Evolutionary conservation across 2,888 invertebrate genomes (phyloP).

Genomic region (Pelosia muscerda): DNA sequence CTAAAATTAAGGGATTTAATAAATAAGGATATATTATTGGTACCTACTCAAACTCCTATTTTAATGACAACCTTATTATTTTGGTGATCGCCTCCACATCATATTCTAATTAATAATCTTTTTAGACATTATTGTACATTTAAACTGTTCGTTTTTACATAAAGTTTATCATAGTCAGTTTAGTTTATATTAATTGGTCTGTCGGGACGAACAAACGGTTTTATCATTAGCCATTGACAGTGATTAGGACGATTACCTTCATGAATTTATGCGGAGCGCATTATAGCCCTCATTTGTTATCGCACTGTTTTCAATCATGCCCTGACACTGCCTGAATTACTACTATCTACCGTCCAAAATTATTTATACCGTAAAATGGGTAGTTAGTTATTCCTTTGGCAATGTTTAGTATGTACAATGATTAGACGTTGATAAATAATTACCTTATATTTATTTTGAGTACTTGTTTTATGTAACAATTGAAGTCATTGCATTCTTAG

Average conservation of each 20-base stretch:
- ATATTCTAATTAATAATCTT: not conserved
- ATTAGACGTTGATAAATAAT: too few species aligned
- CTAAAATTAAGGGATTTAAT: too few species aligned
- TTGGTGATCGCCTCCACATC: too few species aligned
- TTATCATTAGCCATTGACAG: conserved; percentile 51
- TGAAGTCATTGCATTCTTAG: too few species aligned
- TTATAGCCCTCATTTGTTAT: conserved; percentile 49
- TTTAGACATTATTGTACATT: not conserved
- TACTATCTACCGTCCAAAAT: conserved; percentile 35
- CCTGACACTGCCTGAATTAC: conserved; percentile 39
- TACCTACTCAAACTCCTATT: too few species aligned
- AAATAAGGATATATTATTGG: too few species aligned
- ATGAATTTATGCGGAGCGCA: conserved; percentile 44
- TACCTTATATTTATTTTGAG: too few species aligned
- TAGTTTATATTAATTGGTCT: conserved; percentile 39
- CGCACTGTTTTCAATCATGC: conserved; percentile 40
- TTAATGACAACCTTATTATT: too few species aligned
- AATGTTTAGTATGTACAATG: not conserved
- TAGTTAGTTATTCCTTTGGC: not conserved
- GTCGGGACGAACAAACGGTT: conserved; percentile 42
- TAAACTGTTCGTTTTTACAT: conserved; percentile 1
- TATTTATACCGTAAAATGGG: conserved; percentile 10
- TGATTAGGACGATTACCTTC: conserved; percentile 50
- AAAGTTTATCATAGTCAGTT: conserved; percentile 9
- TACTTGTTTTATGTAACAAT: too few species aligned